These are phyloP conservation scores for Volucella zonaria DNA, from an alignment of 2,888 invertebrate genomes.

Conservation along the genomic window DNA sequence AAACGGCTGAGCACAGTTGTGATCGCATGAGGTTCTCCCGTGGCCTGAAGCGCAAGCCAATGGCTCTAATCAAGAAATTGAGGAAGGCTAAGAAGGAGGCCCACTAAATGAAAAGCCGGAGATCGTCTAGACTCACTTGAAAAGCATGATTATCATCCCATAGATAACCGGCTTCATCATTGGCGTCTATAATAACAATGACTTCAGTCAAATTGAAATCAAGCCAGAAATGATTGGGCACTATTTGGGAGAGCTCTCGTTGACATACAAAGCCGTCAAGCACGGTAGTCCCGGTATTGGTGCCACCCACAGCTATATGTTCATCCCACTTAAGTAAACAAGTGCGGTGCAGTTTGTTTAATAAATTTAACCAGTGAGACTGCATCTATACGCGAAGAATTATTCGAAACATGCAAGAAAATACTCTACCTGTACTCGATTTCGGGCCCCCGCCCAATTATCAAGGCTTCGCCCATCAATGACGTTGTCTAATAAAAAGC, in stretches of 20 bases:
- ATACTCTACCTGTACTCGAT: no score
- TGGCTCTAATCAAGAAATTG: conserved; percentile 97
- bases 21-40: conserved; percentile 96
- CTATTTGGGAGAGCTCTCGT: conserved; percentile 97
- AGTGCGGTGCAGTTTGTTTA: conserved; percentile 53
- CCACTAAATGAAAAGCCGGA: conserved; percentile 99
- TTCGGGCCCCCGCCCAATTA: no score
- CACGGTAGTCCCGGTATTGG: conserved; percentile 99
- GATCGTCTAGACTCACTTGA: conserved; percentile 98
- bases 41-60: conserved; percentile 96
- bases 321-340: conserved; percentile 96
- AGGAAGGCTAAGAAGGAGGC: conserved; percentile 97
- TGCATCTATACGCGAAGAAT: no score
- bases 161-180: conserved; percentile 99
- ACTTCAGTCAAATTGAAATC: conserved; percentile 93
- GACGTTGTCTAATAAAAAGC: no score
- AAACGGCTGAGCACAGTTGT: conserved; percentile 87
- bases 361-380: conserved; percentile 44
- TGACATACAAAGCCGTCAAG: conserved; percentile 98
- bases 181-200: conserved; percentile 99
- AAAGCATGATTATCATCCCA: conserved; percentile 99
- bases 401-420: no score
- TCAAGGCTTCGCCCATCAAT: no score
- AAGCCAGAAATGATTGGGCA: conserved; percentile 99
- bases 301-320: conserved; percentile 98